A percentile compares a stretch with the other conserved stretches of the same genome.
These are phyloP conservation scores for Caretta caretta DNA, from an alignment of 2,113 vertebrate genomes.

Conservation along the genomic window DNA sequence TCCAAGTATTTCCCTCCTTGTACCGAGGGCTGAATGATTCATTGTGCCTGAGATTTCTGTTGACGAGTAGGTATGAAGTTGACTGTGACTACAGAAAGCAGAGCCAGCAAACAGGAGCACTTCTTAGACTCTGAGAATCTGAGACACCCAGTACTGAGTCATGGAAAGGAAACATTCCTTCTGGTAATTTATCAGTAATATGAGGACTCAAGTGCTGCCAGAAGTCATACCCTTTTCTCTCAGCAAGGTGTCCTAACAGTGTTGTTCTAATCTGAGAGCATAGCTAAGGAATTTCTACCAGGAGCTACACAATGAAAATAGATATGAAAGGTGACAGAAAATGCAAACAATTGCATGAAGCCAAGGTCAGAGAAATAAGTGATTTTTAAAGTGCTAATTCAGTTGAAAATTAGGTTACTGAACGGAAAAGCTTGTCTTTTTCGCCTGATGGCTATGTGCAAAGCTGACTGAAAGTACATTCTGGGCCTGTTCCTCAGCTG, in stretches of 20 bases:
- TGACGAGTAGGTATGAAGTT: slow-evolving; percentile 58
- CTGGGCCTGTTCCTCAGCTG: not conserved
- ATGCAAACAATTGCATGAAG: not conserved
- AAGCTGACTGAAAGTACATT: not conserved
- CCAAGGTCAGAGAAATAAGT: not conserved
- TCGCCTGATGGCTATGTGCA: not conserved
- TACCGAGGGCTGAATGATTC: slow-evolving; percentile 78
- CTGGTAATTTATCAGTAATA: slow-evolving; percentile 72
- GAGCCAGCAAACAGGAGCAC: slow-evolving; percentile 73
- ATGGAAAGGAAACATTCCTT: slow-evolving; percentile 68
- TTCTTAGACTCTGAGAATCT: slow-evolving; percentile 69
- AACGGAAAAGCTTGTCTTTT: not conserved
- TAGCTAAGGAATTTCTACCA: slow-evolving; percentile 51
- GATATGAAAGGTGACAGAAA: not conserved
- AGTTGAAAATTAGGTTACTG: not conserved
- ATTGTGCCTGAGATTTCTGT: slow-evolving; percentile 74
- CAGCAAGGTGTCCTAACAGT: slow-evolving; percentile 20
- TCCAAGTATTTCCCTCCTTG: slow-evolving; percentile 79
- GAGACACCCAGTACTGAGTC: slow-evolving; percentile 40
- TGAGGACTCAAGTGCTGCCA: slow-evolving; percentile 51
- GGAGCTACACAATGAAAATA: slow-evolving; percentile 40
- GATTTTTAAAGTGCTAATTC: not conserved
- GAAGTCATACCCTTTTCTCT: slow-evolving; percentile 43
- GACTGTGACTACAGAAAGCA: slow-evolving; percentile 56
- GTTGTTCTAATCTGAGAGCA: slow-evolving; percentile 24